These are phyloP conservation scores for Cotesia glomerata DNA, from an alignment of 1,140 invertebrate genomes.

Conservation along the genomic window DNA sequence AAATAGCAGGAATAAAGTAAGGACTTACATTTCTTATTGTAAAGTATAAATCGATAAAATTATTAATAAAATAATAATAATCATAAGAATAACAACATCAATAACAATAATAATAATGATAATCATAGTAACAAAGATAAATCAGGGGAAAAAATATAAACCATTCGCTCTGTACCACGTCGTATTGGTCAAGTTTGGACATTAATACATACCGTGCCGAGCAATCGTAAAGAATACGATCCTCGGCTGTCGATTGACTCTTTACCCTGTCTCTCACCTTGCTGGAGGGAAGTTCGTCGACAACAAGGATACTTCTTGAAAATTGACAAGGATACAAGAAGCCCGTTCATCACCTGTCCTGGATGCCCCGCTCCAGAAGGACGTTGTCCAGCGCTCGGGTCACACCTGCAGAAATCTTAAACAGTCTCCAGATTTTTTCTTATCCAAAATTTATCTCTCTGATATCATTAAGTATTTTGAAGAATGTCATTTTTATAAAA, in stretches of 20 bases:
- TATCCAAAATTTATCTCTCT: slow-evolving; percentile 43
- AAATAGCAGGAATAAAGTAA: too few relatives aligned
- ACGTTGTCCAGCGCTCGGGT: slow-evolving; percentile 35
- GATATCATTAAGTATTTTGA: slow-evolving; percentile 4
- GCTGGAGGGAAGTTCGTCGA: slow-evolving; percentile 51
- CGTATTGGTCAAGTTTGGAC: background rate
- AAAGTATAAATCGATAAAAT: too few relatives aligned
- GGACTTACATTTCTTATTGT: too few relatives aligned
- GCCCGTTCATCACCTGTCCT: slow-evolving; percentile 43
- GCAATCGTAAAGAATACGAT: slow-evolving; percentile 48
- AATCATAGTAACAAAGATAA: background rate
- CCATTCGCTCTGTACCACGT: slow-evolving; percentile 17
- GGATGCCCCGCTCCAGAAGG: slow-evolving; percentile 44
- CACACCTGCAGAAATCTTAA: slow-evolving; percentile 63
- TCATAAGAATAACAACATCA: too few relatives aligned
- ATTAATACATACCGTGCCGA: slow-evolving; percentile 60
- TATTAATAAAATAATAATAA: too few relatives aligned
- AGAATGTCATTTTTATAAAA: background rate
- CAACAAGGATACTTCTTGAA: slow-evolving; percentile 31
- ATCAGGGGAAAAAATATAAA: background rate
- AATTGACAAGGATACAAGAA: slow-evolving; percentile 32
- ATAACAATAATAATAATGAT: background rate
- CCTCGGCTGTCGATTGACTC: slow-evolving; percentile 53
- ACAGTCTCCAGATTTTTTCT: slow-evolving; percentile 58
- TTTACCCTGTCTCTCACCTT: slow-evolving; percentile 64